phyloP scores from a whole-genome alignment of 2,797 vertebrate species.

The Aldrovandia affinis region DNA sequence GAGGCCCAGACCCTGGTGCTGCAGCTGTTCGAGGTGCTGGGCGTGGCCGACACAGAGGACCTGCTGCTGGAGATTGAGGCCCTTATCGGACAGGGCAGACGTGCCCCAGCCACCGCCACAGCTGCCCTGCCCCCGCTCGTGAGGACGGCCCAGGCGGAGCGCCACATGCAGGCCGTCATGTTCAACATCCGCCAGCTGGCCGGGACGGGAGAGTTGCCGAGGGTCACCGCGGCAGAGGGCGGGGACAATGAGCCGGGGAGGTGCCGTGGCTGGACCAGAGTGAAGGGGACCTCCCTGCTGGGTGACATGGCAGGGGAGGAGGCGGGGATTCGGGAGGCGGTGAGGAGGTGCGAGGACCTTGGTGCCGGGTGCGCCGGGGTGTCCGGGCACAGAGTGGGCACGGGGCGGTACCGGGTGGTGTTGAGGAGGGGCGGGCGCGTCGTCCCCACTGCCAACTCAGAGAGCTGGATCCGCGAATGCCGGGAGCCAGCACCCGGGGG shows the following conservation, averaged over 20 bases:
- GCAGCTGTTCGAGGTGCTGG: slow-evolving; percentile 68
- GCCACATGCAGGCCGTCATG: slow-evolving; percentile 67
- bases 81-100: slow-evolving; percentile 61
- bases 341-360: slow-evolving; percentile 66
- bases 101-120: slow-evolving; percentile 38
- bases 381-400: slow-evolving; percentile 33
- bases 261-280: slow-evolving; percentile 67
- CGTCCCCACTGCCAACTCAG: slow-evolving; percentile 56
- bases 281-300: slow-evolving; percentile 59
- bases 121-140: slow-evolving; percentile 27
- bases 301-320: slow-evolving; percentile 50
- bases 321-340: slow-evolving; percentile 55
- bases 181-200: slow-evolving; percentile 72
- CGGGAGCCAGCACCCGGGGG: background rate
- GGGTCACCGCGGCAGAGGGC: slow-evolving; percentile 5
- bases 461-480: slow-evolving; percentile 73
- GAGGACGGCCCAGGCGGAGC: slow-evolving; percentile 30
- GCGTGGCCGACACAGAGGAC: slow-evolving; percentile 60
- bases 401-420: slow-evolving; percentile 63
- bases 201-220: background rate
- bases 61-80: slow-evolving; percentile 72
- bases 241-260: background rate
- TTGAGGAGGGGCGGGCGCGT: slow-evolving; percentile 62
- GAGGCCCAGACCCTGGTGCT: slow-evolving; percentile 66
- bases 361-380: slow-evolving; percentile 74